Conservation (phyloP, 2,113 vertebrate species). For the Notarius lentiginosus region DNA sequence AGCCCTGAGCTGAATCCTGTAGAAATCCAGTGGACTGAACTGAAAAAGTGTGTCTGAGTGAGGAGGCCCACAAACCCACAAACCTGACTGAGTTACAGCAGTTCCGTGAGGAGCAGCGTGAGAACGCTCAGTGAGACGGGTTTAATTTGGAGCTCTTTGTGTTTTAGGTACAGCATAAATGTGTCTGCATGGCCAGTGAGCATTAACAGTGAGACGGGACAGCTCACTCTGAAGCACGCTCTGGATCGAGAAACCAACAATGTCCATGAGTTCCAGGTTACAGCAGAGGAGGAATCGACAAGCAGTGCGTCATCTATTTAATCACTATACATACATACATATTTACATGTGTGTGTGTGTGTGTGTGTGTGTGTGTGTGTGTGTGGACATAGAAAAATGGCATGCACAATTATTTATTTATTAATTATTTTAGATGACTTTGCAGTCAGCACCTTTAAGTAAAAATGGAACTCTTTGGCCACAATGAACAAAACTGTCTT, state of each 20-base stretch:
- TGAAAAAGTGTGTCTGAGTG: not conserved
- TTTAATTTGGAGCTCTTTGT: not conserved
- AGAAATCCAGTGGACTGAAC: not conserved
- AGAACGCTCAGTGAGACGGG: not conserved
- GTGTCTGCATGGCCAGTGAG: constrained; percentile 72
- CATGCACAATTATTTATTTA: too few relatives aligned
- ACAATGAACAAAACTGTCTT: not conserved
- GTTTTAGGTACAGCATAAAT: constrained; percentile 78
- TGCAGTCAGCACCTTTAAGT: too few relatives aligned
- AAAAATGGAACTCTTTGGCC: not conserved
- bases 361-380: too few relatives aligned
- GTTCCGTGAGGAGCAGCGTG: not conserved
- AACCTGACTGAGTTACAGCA: not conserved
- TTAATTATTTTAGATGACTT: too few relatives aligned
- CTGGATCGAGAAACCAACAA: constrained; percentile 84
- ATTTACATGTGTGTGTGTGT: not conserved
- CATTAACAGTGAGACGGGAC: constrained; percentile 70
- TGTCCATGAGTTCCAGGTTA: constrained; percentile 81
- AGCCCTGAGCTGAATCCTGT: not conserved
- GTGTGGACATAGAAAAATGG: too few relatives aligned
- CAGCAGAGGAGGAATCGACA: constrained; percentile 78
- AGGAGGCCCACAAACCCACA: not conserved
- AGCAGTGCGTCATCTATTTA: constrained; percentile 60
- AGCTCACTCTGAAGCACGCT: constrained; percentile 73
- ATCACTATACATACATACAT: not conserved